A percentile compares a stretch with the other conserved stretches of the same genome.
Conservation (phyloP, 2,113 vertebrate species). For the Microcebus lehilahytsara region DNA sequence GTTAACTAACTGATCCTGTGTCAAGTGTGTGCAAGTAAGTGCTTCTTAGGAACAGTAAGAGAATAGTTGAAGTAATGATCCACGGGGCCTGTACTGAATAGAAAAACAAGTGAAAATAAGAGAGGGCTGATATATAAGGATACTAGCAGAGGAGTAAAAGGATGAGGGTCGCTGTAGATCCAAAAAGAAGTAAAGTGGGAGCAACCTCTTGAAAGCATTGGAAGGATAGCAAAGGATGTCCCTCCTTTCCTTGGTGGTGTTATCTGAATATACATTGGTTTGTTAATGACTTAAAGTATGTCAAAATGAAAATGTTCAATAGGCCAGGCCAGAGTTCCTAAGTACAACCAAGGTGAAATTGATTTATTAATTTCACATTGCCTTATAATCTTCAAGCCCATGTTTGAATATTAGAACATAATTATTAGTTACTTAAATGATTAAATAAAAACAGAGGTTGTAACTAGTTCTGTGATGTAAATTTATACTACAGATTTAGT, state of each 20-base stretch:
- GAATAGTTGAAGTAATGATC: background rate
- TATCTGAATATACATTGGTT: background rate
- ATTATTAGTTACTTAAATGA: background rate
- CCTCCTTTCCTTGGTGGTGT: background rate
- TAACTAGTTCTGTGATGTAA: background rate
- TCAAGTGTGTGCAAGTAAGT: background rate
- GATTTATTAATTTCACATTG: constrained; percentile 24
- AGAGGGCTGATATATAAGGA: background rate
- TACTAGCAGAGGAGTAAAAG: background rate
- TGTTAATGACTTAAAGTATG: constrained; percentile 20
- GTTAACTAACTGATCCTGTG: background rate
- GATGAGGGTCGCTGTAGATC: background rate
- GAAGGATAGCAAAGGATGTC: background rate
- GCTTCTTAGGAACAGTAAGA: background rate
- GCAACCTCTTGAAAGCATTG: background rate
- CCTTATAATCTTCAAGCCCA: background rate
- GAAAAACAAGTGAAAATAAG: background rate
- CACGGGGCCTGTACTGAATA: background rate
- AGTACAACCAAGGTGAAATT: background rate
- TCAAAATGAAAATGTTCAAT: constrained; percentile 4
- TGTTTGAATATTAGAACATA: constrained; percentile 44
- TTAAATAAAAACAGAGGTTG: constrained; percentile 44
- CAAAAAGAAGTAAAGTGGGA: background rate
- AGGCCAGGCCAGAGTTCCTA: background rate
- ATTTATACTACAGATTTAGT: background rate